A percentile compares a stretch with the other conserved stretches of the same genome.
These are phyloP conservation scores for Taphrorychus bicolor DNA, from an alignment of 2,888 invertebrate genomes.

Conservation along the genomic window DNA sequence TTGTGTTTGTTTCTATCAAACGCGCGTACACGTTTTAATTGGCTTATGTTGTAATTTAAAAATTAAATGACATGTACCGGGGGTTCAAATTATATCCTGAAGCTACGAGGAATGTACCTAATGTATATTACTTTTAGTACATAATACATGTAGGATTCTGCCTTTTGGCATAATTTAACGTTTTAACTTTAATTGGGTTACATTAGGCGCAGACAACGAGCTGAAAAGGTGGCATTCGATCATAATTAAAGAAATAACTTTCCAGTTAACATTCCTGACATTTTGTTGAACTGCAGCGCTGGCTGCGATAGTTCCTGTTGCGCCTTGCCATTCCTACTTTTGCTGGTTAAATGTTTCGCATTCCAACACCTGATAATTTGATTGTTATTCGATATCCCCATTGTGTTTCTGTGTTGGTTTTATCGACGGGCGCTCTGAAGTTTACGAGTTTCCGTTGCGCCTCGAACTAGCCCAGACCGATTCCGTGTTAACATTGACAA, in stretches of 20 bases:
- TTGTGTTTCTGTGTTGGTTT: slow-evolving; percentile 8
- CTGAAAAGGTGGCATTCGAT: slow-evolving; percentile 10
- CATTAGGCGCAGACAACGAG: neutral
- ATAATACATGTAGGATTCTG: too few relatives aligned
- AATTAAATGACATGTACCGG: slow-evolving; percentile 2
- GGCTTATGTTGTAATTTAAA: slow-evolving; percentile 8
- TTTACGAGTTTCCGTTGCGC: neutral
- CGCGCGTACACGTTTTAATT: slow-evolving; percentile 12
- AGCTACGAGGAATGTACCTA: neutral
- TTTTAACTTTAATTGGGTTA: neutral
- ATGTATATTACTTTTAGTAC: neutral
- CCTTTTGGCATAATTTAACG: too few relatives aligned
- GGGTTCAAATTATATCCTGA: neutral
- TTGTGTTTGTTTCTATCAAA: slow-evolving; percentile 36
- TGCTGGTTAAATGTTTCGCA: slow-evolving; percentile 18
- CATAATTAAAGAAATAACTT: slow-evolving; percentile 16
- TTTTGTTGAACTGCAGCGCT: slow-evolving; percentile 10
- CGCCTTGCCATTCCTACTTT: slow-evolving; percentile 7
- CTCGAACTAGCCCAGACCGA: neutral
- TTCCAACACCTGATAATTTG: slow-evolving; percentile 29
- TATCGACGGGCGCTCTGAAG: neutral
- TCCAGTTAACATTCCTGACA: slow-evolving; percentile 18
- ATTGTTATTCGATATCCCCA: slow-evolving; percentile 21
- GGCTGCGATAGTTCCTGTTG: neutral
- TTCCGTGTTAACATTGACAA: too few relatives aligned